Evolutionary conservation across 2,113 vertebrate species (phyloP), one percentile per base, ranked within the genome.

Genomic region (Corvus cornix): DNA sequence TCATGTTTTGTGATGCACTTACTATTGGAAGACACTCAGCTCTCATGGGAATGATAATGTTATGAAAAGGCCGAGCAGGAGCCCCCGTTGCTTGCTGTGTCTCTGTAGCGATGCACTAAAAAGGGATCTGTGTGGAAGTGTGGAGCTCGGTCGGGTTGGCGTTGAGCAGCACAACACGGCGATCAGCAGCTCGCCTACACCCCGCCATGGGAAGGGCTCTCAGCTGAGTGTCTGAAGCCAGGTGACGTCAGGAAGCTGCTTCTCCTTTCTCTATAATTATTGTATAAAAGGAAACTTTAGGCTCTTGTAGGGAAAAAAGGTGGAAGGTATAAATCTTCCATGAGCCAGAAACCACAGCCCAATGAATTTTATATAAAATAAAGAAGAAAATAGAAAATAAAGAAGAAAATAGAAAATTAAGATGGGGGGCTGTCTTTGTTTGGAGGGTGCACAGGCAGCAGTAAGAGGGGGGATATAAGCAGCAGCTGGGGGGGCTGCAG

Each of bases 91-190:
- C 23, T 73, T 44, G 41, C 79, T 55, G 18, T 67, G n/a, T 41
- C 39, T 78, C 85, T 77, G 0, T 74, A 33, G 75, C 31, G 67
- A 67, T 26, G 60, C 8, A 20, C 55, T 74, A 17, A 33, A 84
- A 55, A 63, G 37, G 44, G 66, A 48, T 69, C 11, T 37, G 11
- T 64, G 30, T 59, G 56, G 16, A 9, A 89, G 74, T 1, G 15
- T 46, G 14, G 35, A 55, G 37, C n/a, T 93, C 0, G 0, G 44
- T 35, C 2, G 5, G 68, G 66, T 77, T 46, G 62, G 70, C 0
- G 1, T 24, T 70, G 56, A 67, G 39, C 70, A 88, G 82, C 9
- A 21, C n/a, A 22, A 3, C 28, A 1, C 16, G 9, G 52, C 30
- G 24, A 66, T 43, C 51, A 27, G 28, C 77, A 90, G 69, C 79